Base-by-base conservation (phyloP, 2,113 vertebrate genomes). In the Aegotheles bennettii region DNA sequence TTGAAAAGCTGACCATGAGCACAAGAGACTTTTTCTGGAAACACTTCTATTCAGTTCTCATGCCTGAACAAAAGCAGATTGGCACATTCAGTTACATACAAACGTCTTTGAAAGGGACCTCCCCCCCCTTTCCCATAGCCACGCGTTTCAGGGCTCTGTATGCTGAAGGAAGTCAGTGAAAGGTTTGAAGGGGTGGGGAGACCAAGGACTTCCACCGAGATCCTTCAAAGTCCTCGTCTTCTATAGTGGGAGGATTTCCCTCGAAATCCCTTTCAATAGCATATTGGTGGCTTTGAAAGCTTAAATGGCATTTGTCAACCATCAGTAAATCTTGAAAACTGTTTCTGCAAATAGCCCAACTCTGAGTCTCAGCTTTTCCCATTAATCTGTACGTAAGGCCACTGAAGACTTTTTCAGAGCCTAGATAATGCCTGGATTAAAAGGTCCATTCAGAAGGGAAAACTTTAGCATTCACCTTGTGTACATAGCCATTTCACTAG, bases 241-340 rank as follows among this genome's bases (percentile, higher is more conserved):
- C 95, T 97, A 97, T 96, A 95, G 97, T 79, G 93, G 95, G 93
- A 96, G 95, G 96, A 92, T 94, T 97, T 97, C 91, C 94, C 94
- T 96, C 96, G 89, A 97, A 97, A 95, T 90, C 95, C 94, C 85
- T 97, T 98, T 97, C 97, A 98, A 97, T 98, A 96, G 94, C 96
- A 97, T 96, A 97, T 95, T 98, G 97, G 97, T 97, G 95, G 95
- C 97, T 97, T 97, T 98, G 97, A 98, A 98, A 96, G 93, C 96
- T 97, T 97, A 98, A 98, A 97, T 97, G 97, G 97, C 96, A 97
- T 98, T 97, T 96, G 98, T 98, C 97, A 98, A 96, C 97, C 97
- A 97, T 97, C 95, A 95, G 97, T 98, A 97, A 97, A 98, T 97
- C 98, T 97, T 97, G 93, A 97, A 98, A 98, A 97, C 76, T 96